Conservation (phyloP, 2,113 vertebrate species). For the Myiagra hebetior region DNA sequence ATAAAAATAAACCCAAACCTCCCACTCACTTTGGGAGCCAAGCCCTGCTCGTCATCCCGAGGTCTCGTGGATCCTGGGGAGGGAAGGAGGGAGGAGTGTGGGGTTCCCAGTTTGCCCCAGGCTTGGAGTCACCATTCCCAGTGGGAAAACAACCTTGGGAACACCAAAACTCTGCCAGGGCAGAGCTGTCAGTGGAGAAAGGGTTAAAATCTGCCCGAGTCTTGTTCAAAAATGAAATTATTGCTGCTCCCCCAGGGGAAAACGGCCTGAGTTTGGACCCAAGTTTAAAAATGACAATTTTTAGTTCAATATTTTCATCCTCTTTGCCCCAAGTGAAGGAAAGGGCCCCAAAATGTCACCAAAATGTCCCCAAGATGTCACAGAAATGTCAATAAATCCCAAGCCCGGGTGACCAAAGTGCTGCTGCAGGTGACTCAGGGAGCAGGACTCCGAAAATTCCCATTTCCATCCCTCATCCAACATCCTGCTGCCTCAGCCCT, state of each 20-base stretch:
- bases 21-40: neutral
- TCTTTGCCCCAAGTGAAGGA: neutral
- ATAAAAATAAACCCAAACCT: neutral
- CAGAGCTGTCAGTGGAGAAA: neutral
- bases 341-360: neutral
- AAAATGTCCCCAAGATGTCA: neutral
- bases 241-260: neutral
- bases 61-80: neutral
- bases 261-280: neutral
- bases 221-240: neutral
- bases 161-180: too few species aligned
- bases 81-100: neutral
- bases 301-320: neutral
- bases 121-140: neutral
- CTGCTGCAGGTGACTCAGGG: neutral
- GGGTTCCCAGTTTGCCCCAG: neutral
- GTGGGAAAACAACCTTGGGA: neutral
- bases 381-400: neutral
- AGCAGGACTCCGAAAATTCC: neutral
- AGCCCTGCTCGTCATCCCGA: neutral
- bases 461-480: neutral
- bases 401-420: neutral
- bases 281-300: neutral
- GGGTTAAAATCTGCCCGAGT: rapidly evolving
- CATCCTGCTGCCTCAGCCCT: neutral